Evolutionary conservation across 2,888 invertebrate genomes (phyloP).

Genomic region (Melanostoma mellinum): DNA sequence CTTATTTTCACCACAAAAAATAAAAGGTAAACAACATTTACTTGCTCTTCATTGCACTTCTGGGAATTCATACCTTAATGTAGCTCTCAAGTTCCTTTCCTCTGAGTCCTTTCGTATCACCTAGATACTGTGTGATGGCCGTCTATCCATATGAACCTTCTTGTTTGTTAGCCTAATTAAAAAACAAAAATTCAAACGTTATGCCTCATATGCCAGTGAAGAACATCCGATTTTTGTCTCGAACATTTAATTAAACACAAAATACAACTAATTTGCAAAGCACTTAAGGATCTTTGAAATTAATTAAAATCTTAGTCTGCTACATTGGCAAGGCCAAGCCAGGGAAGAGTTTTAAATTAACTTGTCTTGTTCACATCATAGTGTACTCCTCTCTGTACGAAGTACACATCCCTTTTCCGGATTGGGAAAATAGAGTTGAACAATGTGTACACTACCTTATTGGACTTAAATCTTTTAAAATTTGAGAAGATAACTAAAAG

Average conservation of each 20-base stretch:
- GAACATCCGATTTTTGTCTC: background rate
- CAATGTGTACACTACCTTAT: slow-evolving; percentile 24
- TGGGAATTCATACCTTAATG: no score
- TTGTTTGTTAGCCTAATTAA: no score
- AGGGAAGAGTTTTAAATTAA: slow-evolving; percentile 29
- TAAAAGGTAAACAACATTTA: no score
- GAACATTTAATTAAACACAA: slow-evolving; percentile 17
- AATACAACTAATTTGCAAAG: slow-evolving; percentile 4
- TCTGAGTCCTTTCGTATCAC: no score
- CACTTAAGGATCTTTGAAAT: slow-evolving; percentile 13
- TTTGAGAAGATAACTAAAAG: background rate
- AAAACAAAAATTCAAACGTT: no score
- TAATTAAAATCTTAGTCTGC: slow-evolving; percentile 15
- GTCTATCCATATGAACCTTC: no score
- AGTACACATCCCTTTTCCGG: background rate
- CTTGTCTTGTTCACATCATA: slow-evolving; percentile 10
- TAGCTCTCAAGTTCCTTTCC: no score
- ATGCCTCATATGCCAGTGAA: no score
- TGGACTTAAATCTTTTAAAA: slow-evolving; percentile 1
- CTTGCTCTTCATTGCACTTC: no score
- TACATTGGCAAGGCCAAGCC: background rate
- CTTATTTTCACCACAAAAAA: no score
- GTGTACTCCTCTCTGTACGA: background rate
- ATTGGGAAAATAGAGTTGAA: slow-evolving; percentile 31
- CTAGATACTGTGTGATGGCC: no score